Evolutionary conservation across 2,113 vertebrate genomes (phyloP), one percentile per base, ranked within the genome.

Genomic region (Madoqua kirkii): DNA sequence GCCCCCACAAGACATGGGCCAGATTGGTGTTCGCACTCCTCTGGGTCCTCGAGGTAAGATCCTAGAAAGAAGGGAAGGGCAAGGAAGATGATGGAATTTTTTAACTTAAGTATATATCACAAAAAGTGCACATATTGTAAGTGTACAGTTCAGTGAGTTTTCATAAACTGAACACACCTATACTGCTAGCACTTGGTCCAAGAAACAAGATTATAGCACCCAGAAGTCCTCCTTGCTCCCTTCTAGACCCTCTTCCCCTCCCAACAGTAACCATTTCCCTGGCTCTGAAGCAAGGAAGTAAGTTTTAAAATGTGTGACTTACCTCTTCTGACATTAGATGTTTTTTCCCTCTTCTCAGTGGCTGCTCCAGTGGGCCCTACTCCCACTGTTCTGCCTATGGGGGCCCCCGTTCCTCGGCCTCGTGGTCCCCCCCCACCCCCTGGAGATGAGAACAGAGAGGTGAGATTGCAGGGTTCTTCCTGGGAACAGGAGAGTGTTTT

Each of bases 391-490:
- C 97, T 99, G 62, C 98, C 98, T 1, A 98, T 99, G 98, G 74
- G 99, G 50, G 98, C 97, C 14, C 98, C 98, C 0, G 97, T 97
- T 40, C 98, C 98, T 16, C 96, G 98, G 9, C 98, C 98, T 93
- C 98, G 99, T 89, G 99, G 98, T 10, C 99, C 99, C 0, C 99
- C 98, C 0, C 98, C 99, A 0, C 99, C 99, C 43, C 99, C 99
- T 31, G 99, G 99, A 95, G 99, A 99, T 87, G 99, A 99, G 27
- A 98, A 95, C 93, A 98, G 99, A 98, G 99, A 99, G 99, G 99
- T 99, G 93, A 96, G 94, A 54, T 29, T 62, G 33, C 27, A 21
- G 54, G 29, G 93, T 78, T 55, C n/a, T 52, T 89, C 13, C 14
- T 57, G 5, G 31, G 76, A 25, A 88, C 6, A 40, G 59, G 36